Evolutionary conservation across 2,888 invertebrate genomes (phyloP), one percentile per base, ranked within the genome.

Genomic region (Trachelus iudaicus): DNA sequence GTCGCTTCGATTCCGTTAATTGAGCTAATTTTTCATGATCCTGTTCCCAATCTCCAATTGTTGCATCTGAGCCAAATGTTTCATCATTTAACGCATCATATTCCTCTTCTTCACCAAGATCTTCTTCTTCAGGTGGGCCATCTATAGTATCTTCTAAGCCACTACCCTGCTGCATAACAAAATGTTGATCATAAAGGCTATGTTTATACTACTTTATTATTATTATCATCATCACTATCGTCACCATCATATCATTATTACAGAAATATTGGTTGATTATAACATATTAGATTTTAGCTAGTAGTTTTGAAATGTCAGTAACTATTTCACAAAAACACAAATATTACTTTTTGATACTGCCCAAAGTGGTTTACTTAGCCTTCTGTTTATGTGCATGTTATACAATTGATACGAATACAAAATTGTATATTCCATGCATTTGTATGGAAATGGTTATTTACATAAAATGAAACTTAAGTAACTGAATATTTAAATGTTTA

Each of bases 1-100:
- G 83, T 74, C 92, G 92, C 78, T 90, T 92, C 77, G 92, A 93
- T 84, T 94, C 94, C n/a, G 93, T 93, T 78, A 94, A 92, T 85
- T 93, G 93, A 11, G 95, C 94, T 84, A 95, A 92, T 87, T 95
- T 94, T 88, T 95, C 95, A 90, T 96, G 96, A 83, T 94, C 94
- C 84, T 94, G 93, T 87, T 96, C 96, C 96, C 96, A 96, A 88
- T 96, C 96, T 30, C 94, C 94, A 80, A 92, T 89, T 90, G 94
- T 93, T 88, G 95, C 95, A 83, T 95, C 95, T 76, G 95, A 95
- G 35, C 98, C 98, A 91, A 98, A 98, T 0, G 98, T 98, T 92
- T 98, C 98, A 92, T 98, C 96, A 87, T 98, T 98, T 82, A 97
- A 94, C 1, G 97, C 97, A 93, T 98, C 97, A 92, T 97, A 97